A percentile compares a stretch with the other conserved stretches of the same genome.
Conservation (phyloP, 2,797 vertebrate genomes). For the Myripristis murdjan region DNA sequence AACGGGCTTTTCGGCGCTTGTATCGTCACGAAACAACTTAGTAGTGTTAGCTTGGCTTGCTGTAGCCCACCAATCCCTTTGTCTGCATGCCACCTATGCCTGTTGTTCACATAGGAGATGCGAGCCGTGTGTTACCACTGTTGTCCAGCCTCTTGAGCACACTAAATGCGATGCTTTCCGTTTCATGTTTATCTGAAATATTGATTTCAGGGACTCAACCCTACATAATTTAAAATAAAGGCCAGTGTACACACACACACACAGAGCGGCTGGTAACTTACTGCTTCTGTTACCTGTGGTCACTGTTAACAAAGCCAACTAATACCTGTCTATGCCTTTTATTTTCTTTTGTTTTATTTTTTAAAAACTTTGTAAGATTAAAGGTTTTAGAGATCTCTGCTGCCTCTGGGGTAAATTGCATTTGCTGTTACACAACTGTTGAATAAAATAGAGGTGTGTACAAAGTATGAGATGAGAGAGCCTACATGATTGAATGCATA, state of each 20-base stretch:
- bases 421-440: slow-evolving; percentile 1
- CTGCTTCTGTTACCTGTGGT: neutral
- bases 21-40: slow-evolving; percentile 39
- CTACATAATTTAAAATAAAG: neutral
- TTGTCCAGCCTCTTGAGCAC: neutral
- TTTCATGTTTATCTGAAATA: neutral
- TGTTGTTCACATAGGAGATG: slow-evolving; percentile 66
- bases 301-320: slow-evolving; percentile 41
- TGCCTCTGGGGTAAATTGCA: neutral
- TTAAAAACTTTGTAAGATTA: slow-evolving; percentile 53
- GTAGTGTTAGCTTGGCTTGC: slow-evolving; percentile 61
- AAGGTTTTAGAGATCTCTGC: neutral
- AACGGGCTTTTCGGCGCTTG: neutral
- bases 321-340: slow-evolving; percentile 7
- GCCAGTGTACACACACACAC: neutral
- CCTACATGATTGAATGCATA: slow-evolving; percentile 7
- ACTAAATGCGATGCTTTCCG: neutral
- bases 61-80: slow-evolving; percentile 75
- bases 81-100: slow-evolving; percentile 74
- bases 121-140: slow-evolving; percentile 23
- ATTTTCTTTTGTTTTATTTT: no score
- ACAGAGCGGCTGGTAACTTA: neutral
- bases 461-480: slow-evolving; percentile 2
- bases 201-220: neutral
- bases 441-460: slow-evolving; percentile 1